These are phyloP conservation scores for Pleuronectes platessa DNA, from an alignment of 2,113 vertebrate genomes.

Conservation along the genomic window DNA sequence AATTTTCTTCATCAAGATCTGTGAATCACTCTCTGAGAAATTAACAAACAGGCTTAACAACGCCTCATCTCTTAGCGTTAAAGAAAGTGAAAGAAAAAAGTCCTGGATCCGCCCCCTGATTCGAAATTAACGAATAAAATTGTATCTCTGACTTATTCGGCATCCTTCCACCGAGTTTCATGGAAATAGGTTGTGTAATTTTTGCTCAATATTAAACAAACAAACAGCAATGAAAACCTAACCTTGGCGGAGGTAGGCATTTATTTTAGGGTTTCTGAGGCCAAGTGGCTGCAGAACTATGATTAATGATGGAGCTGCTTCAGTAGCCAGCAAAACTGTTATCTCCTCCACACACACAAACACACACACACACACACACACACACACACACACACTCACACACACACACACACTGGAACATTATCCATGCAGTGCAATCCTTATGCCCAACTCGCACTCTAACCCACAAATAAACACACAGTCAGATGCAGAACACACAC, in stretches of 20 bases:
- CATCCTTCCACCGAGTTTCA: no score
- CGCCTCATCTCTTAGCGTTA: no score
- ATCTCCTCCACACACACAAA: slow-evolving; percentile 61
- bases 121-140: no score
- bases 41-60: no score
- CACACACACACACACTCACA: slow-evolving; percentile 12
- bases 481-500: neutral
- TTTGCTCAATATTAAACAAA: no score
- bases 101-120: no score
- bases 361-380: neutral
- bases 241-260: neutral
- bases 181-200: no score
- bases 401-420: slow-evolving; percentile 14
- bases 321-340: slow-evolving; percentile 46
- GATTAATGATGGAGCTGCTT: slow-evolving; percentile 61
- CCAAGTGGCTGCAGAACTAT: slow-evolving; percentile 34
- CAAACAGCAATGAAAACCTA: no score
- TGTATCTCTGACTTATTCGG: no score
- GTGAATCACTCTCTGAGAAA: no score
- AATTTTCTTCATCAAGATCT: no score
- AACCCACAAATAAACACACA: slow-evolving; percentile 17
- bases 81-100: no score
- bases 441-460: slow-evolving; percentile 9
- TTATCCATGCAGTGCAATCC: slow-evolving; percentile 37
- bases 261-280: neutral